Conservation (phyloP, 2,888 invertebrate species). For the Achlya flavicornis region DNA sequence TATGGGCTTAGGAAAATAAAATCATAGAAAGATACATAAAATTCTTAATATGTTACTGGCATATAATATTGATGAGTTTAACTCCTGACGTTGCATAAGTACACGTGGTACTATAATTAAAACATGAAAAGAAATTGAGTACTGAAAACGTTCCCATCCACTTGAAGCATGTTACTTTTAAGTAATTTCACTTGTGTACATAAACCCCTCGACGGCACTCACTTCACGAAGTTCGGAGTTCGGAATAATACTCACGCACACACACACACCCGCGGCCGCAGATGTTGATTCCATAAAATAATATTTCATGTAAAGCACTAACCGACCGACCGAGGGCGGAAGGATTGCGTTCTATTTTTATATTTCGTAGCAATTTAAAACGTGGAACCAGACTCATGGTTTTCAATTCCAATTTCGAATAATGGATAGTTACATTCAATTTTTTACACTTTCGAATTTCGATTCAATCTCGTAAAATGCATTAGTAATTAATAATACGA, state of each 20-base stretch:
- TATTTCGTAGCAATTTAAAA: conserved; percentile 76
- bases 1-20: not conserved
- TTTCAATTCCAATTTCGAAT: conserved; percentile 27
- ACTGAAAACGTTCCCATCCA: conserved; percentile 72
- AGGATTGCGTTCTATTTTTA: conserved; percentile 84
- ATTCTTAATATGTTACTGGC: not conserved
- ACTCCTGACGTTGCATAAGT: conserved; percentile 26
- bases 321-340: conserved; percentile 80
- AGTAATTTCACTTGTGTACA: conserved; percentile 79
- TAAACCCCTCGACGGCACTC: conserved; percentile 65
- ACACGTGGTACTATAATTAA: conserved; percentile 48
- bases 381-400: conserved; percentile 53
- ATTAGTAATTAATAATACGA: conserved; percentile 33
- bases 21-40: not conserved
- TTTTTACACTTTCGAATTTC: conserved; percentile 31
- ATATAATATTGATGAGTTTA: conserved; percentile 12
- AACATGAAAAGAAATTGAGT: conserved; percentile 56
- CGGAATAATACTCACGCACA: conserved; percentile 50
- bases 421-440: conserved; percentile 18
- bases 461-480: conserved; percentile 32
- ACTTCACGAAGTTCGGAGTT: conserved; percentile 29
- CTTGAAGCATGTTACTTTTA: conserved; percentile 77
- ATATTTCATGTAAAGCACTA: conserved; percentile 84
- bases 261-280: conserved; percentile 65
- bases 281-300: conserved; percentile 84